Base-by-base conservation (phyloP, 92 coral and sea anemone genomes). In the Hydrozoanthus gracilis region DNA sequence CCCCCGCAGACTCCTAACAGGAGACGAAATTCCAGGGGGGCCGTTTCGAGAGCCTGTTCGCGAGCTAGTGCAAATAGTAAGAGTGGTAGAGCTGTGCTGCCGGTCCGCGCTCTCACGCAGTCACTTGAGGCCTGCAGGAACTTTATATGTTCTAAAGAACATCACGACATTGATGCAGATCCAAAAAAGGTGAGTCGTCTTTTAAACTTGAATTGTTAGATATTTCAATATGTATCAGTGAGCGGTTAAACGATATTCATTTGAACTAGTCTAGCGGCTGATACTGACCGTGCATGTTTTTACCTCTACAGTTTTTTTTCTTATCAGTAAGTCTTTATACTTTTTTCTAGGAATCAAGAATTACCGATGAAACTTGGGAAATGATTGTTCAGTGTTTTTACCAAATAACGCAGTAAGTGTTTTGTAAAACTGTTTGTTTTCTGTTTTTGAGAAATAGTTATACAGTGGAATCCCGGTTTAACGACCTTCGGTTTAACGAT, bases 81-180 rank as follows among this genome's bases (percentile, higher is more conserved):
- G 5, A 60, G 85, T 61, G 62, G 77, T 39, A 76, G 87, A 48
- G 89, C 76, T 72, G 89, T 93, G 50, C 58, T 93, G 54, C 94
- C 98, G 4, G 94, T 94, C n/a, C 94, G 90, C 77, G 98, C 93
- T 27, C 86, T 96, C 18, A 91, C 96, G 35, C 88, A 92, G 69
- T 94, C 98, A 10, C 91, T 96, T n/a, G 95, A 92, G 77, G 98
- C 95, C 16, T 96, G 99, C 78, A 91, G 92, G 79, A 92, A 96
- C 12, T 96, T 74, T 48, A 82, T 96, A 6, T 50, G 86, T 77
- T 82, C 91, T 11, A 91, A 84, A 84, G 98, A 95, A 17, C 96
- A 96, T 79, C 54, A 90, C 82, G 99, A 96, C 80, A 92, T 96
- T 79, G 99, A 96, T 87, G 94, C 92, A 20, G 69, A 90, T 18